Evolutionary conservation across 1,140 invertebrate genomes (phyloP), one percentile per base, ranked within the genome.

Genomic region (Drosophila parvula): DNA sequence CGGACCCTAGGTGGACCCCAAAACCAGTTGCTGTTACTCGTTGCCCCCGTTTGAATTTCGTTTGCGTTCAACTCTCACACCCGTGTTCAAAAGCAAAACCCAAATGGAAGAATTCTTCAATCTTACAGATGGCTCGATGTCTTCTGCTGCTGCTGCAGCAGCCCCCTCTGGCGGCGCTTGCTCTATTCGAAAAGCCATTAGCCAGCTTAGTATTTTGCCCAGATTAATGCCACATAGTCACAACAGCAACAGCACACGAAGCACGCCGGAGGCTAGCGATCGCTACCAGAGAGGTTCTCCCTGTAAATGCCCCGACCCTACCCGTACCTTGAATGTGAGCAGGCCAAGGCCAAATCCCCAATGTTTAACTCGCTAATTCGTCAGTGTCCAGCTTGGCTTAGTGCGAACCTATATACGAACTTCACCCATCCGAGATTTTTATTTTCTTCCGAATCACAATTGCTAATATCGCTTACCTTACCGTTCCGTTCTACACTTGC

Each of bases 101-200:
- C 79, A 79, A 88, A 79, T 69, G 79, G 68, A 78, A 80, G 63
- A 89, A 84, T 89, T 90, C 78, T 89, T 90, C 38, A 81, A 84
- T 85, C 79, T 89, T 89, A 78, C 84, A 89, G 84, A 84, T 89
- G 84, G 84, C 71, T 78, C 70, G 84, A 80, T 63, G 84, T 82
- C 81, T 68, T 68, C 74, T 89, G 84, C 81, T 89, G 83, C 80
- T 88, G 84, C 81, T 89, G 84, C 75, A 89, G 84, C 71, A 64
- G 76, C 43, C 73, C 74, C 47, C 74, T 88, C 48, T 89, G 84
- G 84, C 81, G 59, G 60, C 85, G 80, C 41, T 78, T 88, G 44
- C 50, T 78, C 73, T 65, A 61, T 73, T 78, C 78, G 47, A 81
- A 89, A 81, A 78, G 74, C 67, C 59, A 65, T 65, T 84, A 74